Evolutionary conservation across 2,797 vertebrate genomes (phyloP).

Genomic region (Spinibarbus caldwelli): DNA sequence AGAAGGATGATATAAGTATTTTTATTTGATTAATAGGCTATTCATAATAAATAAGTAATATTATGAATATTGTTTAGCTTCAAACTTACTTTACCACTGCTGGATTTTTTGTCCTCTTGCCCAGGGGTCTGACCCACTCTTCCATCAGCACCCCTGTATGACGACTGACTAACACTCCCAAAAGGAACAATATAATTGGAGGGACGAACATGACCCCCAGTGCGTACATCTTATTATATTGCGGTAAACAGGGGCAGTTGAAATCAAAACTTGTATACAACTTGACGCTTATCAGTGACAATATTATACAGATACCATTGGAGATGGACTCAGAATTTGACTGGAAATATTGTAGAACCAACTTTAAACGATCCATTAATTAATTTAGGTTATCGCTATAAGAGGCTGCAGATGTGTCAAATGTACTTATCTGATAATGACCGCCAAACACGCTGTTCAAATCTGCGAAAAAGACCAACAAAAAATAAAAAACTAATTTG

Average conservation of each 20-base stretch:
- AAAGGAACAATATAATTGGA: slow-evolving; percentile 85
- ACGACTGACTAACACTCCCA: slow-evolving; percentile 89
- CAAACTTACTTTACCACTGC: slow-evolving; percentile 87
- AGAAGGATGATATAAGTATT: background rate
- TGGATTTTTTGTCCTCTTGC: slow-evolving; percentile 85
- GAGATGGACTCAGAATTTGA: slow-evolving; percentile 95
- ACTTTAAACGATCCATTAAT: slow-evolving; percentile 87
- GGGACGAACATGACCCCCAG: slow-evolving; percentile 90
- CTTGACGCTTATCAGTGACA: slow-evolving; percentile 89
- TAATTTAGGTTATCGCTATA: background rate
- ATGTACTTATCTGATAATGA: slow-evolving; percentile 34
- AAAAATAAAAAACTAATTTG: background rate
- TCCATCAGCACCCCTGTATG: slow-evolving; percentile 91
- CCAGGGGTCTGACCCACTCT: slow-evolving; percentile 86
- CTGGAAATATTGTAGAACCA: slow-evolving; percentile 93
- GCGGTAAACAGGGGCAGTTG: slow-evolving; percentile 90
- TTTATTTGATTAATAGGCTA: background rate
- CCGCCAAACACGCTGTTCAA: background rate
- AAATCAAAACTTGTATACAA: slow-evolving; percentile 94
- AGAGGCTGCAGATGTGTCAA: background rate
- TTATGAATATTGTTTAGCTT: background rate
- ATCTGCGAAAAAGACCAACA: background rate
- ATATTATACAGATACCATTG: slow-evolving; percentile 89
- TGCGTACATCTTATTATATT: slow-evolving; percentile 89
- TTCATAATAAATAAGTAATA: background rate